phyloP scores from a whole-genome alignment of 2,888 invertebrate genomes.

The Rhaphigaster nebulosa region DNA sequence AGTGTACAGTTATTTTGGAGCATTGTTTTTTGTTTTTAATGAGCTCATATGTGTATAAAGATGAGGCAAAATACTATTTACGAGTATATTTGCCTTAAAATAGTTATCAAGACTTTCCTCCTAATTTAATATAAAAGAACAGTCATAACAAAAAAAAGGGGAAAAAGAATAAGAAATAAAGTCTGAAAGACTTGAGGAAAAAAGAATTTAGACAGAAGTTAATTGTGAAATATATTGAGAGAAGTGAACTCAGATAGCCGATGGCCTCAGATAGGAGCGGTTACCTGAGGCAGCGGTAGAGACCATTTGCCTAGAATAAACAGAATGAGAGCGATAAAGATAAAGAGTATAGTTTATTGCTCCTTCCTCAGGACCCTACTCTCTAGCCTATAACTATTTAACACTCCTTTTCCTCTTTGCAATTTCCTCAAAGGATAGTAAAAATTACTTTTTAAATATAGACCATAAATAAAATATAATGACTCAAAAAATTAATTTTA shows the following conservation, averaged over 20 bases:
- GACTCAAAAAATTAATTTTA: no score
- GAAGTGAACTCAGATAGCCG: background rate
- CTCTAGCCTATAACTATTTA: background rate
- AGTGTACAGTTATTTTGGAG: no score
- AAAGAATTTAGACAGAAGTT: background rate
- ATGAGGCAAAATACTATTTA: no score
- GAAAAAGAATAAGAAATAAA: background rate
- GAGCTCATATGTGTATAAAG: no score
- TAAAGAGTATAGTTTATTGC: background rate
- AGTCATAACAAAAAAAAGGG: background rate
- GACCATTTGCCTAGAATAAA: background rate
- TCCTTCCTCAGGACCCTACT: background rate
- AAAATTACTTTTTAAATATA: background rate
- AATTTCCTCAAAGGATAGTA: background rate
- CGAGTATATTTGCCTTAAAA: no score
- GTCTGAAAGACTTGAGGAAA: background rate
- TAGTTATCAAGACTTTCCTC: background rate
- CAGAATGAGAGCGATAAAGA: background rate
- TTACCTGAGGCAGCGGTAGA: background rate
- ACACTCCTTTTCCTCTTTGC: background rate
- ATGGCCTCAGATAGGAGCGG: background rate
- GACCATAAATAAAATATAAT: no score
- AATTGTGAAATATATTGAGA: background rate
- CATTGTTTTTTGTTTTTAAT: no score
- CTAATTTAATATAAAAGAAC: background rate